Percentiles rank a stretch among this genome's conserved stretches.
Evolutionary conservation across 2,113 vertebrate genomes (phyloP).

Genomic region (Motacilla tschutschensis): DNA sequence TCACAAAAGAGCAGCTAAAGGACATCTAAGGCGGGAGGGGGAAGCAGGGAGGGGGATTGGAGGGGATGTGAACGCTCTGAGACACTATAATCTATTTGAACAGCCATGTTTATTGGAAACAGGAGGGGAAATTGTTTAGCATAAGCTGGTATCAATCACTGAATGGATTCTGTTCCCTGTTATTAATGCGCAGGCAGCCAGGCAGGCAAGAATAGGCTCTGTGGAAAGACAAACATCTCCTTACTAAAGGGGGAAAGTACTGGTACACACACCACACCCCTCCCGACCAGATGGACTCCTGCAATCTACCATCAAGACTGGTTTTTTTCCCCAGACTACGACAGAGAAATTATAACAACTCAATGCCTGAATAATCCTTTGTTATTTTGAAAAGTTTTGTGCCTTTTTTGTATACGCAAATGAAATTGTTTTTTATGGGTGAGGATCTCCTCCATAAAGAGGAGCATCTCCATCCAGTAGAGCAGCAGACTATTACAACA

Average conservation of each 20-base stretch:
- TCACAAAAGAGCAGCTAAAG: conserved; percentile 55
- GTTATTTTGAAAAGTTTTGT: conserved; percentile 5
- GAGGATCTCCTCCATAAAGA: background rate
- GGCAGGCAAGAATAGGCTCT: conserved; percentile 8
- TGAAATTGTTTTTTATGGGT: background rate
- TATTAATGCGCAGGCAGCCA: background rate
- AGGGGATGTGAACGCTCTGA: background rate
- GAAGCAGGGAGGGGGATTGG: no score
- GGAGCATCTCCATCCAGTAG: background rate
- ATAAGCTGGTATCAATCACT: conserved; percentile 34
- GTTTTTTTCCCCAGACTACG: background rate
- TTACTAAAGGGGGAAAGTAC: background rate
- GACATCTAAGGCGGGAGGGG: conserved; percentile 8
- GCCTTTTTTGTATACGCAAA: background rate
- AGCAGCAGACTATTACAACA: background rate
- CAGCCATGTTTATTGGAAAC: conserved; percentile 48
- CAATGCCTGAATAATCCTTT: background rate
- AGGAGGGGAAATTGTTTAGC: conserved; percentile 39
- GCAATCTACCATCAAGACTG: background rate
- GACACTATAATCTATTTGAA: conserved; percentile 56
- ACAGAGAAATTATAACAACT: background rate
- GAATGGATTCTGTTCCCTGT: conserved; percentile 17
- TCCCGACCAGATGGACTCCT: background rate
- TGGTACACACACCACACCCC: background rate
- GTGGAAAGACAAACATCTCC: background rate